A percentile compares a stretch with the other conserved stretches of the same genome.
Conservation (phyloP, 1,140 invertebrate species). For the Drosophila santomea region DNA sequence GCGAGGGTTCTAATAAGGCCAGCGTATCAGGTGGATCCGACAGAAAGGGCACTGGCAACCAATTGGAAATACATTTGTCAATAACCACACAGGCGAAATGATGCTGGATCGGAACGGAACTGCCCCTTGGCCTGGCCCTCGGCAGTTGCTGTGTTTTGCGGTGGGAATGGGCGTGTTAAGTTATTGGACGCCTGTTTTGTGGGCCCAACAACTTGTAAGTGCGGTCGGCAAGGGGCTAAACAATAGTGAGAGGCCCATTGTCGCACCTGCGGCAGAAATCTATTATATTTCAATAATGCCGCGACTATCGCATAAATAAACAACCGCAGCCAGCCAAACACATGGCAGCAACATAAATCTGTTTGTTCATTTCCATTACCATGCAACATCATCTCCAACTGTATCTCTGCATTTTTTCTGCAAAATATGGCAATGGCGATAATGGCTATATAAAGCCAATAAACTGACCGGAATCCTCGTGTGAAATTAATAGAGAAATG, state of each 20-base stretch:
- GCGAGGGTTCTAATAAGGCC: conserved; percentile 57
- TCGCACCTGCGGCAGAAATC: conserved; percentile 71
- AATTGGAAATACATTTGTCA: conserved; percentile 83
- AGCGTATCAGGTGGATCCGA: conserved; percentile 44
- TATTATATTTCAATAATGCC: conserved; percentile 80
- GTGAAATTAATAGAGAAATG: conserved; percentile 35
- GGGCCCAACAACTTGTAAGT: conserved; percentile 58
- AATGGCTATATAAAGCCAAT: conserved; percentile 46
- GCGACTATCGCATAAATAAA: conserved; percentile 69
- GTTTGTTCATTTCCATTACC: conserved; percentile 51
- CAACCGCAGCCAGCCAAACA: conserved; percentile 60
- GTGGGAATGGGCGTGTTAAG: conserved; percentile 56
- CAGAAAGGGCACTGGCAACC: conserved; percentile 33
- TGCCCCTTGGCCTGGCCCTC: conserved; percentile 25
- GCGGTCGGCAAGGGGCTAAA: conserved; percentile 41
- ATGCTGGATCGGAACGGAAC: conserved; percentile 35
- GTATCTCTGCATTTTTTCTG: conserved; percentile 4
- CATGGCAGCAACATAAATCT: conserved; percentile 49
- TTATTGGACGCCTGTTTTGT: conserved; percentile 60
- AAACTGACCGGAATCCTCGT: conserved; percentile 25
- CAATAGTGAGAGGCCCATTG: conserved; percentile 17
- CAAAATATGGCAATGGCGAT: conserved; percentile 27
- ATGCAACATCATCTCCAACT: conserved; percentile 46
- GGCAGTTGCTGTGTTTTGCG: conserved; percentile 41
- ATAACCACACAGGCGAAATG: conserved; percentile 61